A percentile compares a stretch with the other conserved stretches of the same genome.
These are phyloP conservation scores for Drosophila persimilis DNA, from an alignment of 1,140 invertebrate species.

Conservation along the genomic window DNA sequence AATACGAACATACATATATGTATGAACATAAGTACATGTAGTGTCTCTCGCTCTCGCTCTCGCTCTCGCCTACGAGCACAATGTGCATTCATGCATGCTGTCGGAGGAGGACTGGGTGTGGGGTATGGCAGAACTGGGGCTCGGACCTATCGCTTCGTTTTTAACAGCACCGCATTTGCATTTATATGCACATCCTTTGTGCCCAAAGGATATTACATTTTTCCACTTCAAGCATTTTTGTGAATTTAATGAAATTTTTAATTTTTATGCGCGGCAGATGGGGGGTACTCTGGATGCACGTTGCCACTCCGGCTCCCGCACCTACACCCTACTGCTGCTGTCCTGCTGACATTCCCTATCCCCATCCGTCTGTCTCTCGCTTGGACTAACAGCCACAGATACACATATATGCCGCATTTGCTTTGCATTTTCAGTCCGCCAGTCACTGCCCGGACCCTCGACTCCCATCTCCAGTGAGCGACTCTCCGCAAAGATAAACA, in stretches of 20 bases:
- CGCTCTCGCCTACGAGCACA: slow-evolving; percentile 4
- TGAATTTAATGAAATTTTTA: slow-evolving; percentile 81
- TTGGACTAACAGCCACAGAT: slow-evolving; percentile 47
- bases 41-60: slow-evolving; percentile 8
- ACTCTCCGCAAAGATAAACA: slow-evolving; percentile 37
- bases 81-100: slow-evolving; percentile 43
- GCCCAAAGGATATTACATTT: slow-evolving; percentile 81
- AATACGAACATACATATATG: background rate
- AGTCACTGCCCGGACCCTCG: too few species aligned
- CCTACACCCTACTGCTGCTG: background rate
- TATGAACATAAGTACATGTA: background rate
- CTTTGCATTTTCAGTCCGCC: slow-evolving; percentile 33
- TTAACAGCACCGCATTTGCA: slow-evolving; percentile 64
- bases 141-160: slow-evolving; percentile 46
- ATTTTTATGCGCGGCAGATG: slow-evolving; percentile 69
- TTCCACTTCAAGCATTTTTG: slow-evolving; percentile 81
- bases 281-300: background rate
- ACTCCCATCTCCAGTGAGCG: background rate
- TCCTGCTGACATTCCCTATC: too few species aligned
- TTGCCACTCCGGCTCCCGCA: background rate
- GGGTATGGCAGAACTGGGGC: slow-evolving; percentile 1
- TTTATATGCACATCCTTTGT: slow-evolving; percentile 81
- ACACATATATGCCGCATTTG: slow-evolving; percentile 45
- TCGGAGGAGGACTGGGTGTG: slow-evolving; percentile 3
- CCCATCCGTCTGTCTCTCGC: slow-evolving; percentile 15